Evolutionary conservation across 53 echinoderm and acorn worm species (phyloP), one percentile per base, ranked within the genome.

Genomic region (Crossaster papposus): DNA sequence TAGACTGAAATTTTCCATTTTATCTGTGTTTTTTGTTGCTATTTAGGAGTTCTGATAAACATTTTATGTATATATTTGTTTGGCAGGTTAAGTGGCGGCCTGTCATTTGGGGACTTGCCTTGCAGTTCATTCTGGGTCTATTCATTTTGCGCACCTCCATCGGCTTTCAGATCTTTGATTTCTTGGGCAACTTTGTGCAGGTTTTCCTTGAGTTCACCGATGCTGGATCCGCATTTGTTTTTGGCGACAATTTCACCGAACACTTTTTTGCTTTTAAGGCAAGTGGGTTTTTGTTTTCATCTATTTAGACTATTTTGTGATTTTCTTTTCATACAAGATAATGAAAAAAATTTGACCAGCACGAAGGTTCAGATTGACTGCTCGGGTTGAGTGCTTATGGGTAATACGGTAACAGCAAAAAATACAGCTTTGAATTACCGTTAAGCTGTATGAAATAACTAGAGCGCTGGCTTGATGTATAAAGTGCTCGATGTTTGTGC

Each of bases 181-280:
- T 93, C 91, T 79, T 99, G 30, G 99, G 99, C 2, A 84, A 91
- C 51, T 79, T 96, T 3, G 92, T 92, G 30, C 94, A 94, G 78
- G 78, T 32, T 5, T 99, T 99, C 79, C 90, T 99, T 5, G 88
- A 86, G 3, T 99, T 81, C 88, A 89, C 99, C 3, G 91, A 93
- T 23, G 95, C 81, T 0, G 99, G 99, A 14, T 89, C 99, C 0
- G 77, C 76, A 37, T 96, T 99, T 58, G 94, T 99, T 17, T 96
- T 95, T 79, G 95, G 99, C 17, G 95, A 92, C 30, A 31, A 63
- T 28, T 96, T 93, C 64, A 70, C 50, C 18, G 92, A 96, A 11
- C 99, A 99, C 81, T 96, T 95, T 81, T 99, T 99, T 79, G 99
- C 99, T 2, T 98, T 96, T 54, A 94, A 94, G 91, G 99, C 96